Conservation (phyloP, 2,797 vertebrate genomes). For the Sparus aurata region DNA sequence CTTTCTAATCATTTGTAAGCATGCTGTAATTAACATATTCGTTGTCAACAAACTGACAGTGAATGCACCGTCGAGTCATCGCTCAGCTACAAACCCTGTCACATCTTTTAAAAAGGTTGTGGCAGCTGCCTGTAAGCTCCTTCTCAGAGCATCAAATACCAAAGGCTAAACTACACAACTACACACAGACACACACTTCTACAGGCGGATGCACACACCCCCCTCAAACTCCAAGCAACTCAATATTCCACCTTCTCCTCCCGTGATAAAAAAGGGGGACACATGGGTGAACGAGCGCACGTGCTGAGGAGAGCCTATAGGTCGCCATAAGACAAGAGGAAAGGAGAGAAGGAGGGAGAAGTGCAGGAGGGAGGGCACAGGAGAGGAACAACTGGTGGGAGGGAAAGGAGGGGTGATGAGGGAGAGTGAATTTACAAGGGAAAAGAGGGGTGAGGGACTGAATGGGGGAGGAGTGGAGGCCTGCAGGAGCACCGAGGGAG, state of each 20-base stretch:
- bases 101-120: slow-evolving; percentile 31
- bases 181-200: not conserved
- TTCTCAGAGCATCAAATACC: slow-evolving; percentile 32
- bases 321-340: slow-evolving; percentile 9
- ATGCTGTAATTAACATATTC: not conserved
- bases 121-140: slow-evolving; percentile 46
- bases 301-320: slow-evolving; percentile 9
- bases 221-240: not conserved
- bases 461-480: slow-evolving; percentile 11
- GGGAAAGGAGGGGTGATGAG: slow-evolving; percentile 16
- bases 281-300: not conserved
- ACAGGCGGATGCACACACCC: not conserved
- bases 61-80: not conserved
- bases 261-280: slow-evolving; percentile 1
- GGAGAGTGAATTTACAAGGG: slow-evolving; percentile 36
- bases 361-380: slow-evolving; percentile 4
- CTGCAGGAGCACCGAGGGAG: slow-evolving; percentile 16
- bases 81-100: slow-evolving; percentile 1
- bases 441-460: slow-evolving; percentile 22
- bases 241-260: slow-evolving; percentile 8
- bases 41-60: not conserved
- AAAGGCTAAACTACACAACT: slow-evolving; percentile 26
- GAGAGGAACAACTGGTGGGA: slow-evolving; percentile 65
- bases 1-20: not conserved
- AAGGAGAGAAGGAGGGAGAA: slow-evolving; percentile 63